These are phyloP conservation scores for Ostrea denselamellosa DNA, from an alignment of 1,140 invertebrate genomes.

Conservation along the genomic window DNA sequence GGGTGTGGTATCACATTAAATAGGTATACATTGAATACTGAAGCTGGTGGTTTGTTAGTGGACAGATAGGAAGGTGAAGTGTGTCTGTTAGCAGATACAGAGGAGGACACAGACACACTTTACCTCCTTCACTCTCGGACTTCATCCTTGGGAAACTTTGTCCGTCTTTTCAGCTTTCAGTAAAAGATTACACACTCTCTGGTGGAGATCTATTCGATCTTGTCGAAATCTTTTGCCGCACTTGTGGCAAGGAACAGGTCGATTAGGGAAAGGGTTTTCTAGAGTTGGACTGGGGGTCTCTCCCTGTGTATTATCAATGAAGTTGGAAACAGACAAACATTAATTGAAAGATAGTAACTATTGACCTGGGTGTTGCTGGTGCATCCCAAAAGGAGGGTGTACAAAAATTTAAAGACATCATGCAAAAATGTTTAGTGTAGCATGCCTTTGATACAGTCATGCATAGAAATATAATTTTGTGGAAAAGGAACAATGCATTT, in stretches of 20 bases:
- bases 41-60: neutral
- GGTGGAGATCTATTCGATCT: conserved; percentile 80
- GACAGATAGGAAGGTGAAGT: conserved; percentile 20
- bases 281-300: neutral
- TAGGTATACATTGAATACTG: neutral
- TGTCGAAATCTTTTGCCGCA: conserved; percentile 86
- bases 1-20: too few relatives aligned
- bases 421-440: neutral
- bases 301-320: neutral
- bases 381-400: neutral
- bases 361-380: neutral
- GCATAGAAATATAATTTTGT: neutral
- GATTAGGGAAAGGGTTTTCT: conserved; percentile 9
- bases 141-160: neutral
- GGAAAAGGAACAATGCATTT: too few relatives aligned
- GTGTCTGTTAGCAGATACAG: conserved; percentile 39
- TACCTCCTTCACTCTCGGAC: conserved; percentile 1
- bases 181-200: conserved; percentile 68
- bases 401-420: neutral
- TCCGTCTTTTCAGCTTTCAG: conserved; percentile 16
- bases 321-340: neutral
- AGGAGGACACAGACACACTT: conserved; percentile 40
- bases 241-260: conserved; percentile 82
- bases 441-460: neutral
- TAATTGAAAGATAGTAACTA: neutral